Evolutionary conservation across 1,140 invertebrate genomes (phyloP), one percentile per base, ranked within the genome.

Genomic region (Brachionus rubens): DNA sequence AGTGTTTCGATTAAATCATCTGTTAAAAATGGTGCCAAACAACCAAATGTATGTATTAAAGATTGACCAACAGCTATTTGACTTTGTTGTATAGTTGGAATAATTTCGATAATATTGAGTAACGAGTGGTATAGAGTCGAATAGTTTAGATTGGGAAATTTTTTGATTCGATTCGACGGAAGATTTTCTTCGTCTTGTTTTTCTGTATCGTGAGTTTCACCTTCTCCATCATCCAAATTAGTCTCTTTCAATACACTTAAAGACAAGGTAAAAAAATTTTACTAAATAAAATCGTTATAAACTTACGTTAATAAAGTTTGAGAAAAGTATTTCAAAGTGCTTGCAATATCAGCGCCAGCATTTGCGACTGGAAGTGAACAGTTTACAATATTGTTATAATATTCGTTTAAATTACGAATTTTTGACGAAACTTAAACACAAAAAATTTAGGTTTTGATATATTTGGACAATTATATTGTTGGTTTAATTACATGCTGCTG

Each of bases 291-390:
- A n/a, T n/a, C n/a, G n/a, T 19, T 33, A 77, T 36, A 9, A 30
- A 88, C 88, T 89, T 89, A 98, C 96, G 86, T 92, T 79, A 98
- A 87, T 75, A 99, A 87, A 59, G 93, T 96, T 87, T 96, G 93
- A 28, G 94, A 95, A 86, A 99, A 98, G 85, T 95, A 97, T 85
- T 97, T 96, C 79, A 99, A 88, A 75, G 94, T 98, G 82, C 94
- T 96, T 65, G 93, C 92, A 83, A 98, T 93, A 84, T 99, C 96
- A 76, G 90, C 87, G 75, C 95, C 95, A 76, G 92, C 93, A 56
- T 56, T 75, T 62, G 96, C 96, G 78, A 91, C 87, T 30, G 96
- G 94, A 81, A 93, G 90, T 79, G 91, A 89, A 79, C 92, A 92
- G 87, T 96, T 93, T 80, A 92, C 88, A 75, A 98, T 88, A 77